Base-by-base conservation (phyloP, 2,797 vertebrate genomes). In the Synanceia verrucosa region DNA sequence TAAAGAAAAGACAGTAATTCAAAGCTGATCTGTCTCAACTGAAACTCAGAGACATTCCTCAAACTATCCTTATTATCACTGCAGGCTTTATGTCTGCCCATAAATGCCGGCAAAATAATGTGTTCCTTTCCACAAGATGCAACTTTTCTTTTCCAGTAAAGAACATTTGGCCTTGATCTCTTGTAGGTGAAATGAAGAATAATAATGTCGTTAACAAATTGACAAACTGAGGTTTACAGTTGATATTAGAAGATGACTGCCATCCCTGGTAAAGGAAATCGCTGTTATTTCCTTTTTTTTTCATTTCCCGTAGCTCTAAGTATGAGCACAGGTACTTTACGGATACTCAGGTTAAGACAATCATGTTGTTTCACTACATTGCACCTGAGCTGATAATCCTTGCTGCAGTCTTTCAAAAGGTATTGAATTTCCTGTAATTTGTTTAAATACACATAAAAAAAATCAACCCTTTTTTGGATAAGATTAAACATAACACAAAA, bases 1-100 rank as follows among this genome's bases (percentile, higher is more conserved):
- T 76, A 13, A 62, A 72, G n/a, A n/a, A 78, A 31, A 31, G 9
- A 71, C 36, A 39, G 33, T 46, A 12, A 46, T 56, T 73, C 57
- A 67, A 34, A 67, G 51, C 21, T 44, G 47, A 73, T 60, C 58
- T 60, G 46, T 65, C 37, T 44, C 29, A 31, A 37, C 23, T 47
- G 16, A 64, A 62, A 62, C 51, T 59, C 39, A 58, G 24, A 66
- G 57, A 58, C 29, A 26, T 50, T 79, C 48, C 31, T 77, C 23
- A 52, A 66, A 62, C 31, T n/a, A 47, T 29, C 16, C 43, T 53
- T 67, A 52, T 63, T 53, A 74, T 58, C n/a, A 34, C 68, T 64
- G n/a, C 58, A 57, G 33, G 33, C 36, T 62, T 78, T 56, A 26
- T 66, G 64, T 64, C 16, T 43, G 56, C 60, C 47, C 9, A 66